These are phyloP conservation scores for cattle (Bos taurus) DNA, from an alignment of 2,113 vertebrate genomes.

Conservation along the genomic window DNA sequence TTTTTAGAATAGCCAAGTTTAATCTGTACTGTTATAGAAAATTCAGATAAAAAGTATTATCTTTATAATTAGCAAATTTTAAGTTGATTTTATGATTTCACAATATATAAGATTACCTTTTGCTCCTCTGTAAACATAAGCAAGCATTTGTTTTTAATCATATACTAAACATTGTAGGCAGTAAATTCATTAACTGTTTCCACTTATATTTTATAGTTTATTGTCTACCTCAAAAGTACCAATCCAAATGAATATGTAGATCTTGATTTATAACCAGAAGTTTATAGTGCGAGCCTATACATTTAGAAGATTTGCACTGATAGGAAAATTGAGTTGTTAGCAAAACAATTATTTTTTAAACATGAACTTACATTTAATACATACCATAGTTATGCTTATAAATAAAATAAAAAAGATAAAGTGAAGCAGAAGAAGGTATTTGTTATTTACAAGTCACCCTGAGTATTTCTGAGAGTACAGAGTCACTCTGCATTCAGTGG, in stretches of 20 bases:
- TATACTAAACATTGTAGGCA: neutral
- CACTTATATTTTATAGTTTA: neutral
- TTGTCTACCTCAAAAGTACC: neutral
- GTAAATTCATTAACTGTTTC: neutral
- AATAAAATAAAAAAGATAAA: neutral
- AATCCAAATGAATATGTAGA: neutral
- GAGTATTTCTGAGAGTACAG: neutral
- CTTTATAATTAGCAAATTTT: neutral
- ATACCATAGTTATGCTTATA: neutral
- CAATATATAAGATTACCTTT: neutral
- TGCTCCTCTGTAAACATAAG: neutral
- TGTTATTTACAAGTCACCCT: neutral
- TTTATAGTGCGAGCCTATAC: neutral
- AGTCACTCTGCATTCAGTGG: neutral
- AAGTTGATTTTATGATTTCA: neutral
- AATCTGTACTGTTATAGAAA: neutral
- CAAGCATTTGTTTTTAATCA: neutral
- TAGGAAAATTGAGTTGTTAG: neutral
- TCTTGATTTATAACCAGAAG: neutral
- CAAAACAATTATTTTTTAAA: neutral
- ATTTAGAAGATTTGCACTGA: neutral
- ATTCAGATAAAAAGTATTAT: neutral
- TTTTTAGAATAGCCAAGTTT: neutral
- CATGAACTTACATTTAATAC: neutral
- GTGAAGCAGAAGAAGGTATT: neutral